These are phyloP conservation scores for Drosophila limbata DNA, from an alignment of 2,888 invertebrate genomes.

Conservation along the genomic window DNA sequence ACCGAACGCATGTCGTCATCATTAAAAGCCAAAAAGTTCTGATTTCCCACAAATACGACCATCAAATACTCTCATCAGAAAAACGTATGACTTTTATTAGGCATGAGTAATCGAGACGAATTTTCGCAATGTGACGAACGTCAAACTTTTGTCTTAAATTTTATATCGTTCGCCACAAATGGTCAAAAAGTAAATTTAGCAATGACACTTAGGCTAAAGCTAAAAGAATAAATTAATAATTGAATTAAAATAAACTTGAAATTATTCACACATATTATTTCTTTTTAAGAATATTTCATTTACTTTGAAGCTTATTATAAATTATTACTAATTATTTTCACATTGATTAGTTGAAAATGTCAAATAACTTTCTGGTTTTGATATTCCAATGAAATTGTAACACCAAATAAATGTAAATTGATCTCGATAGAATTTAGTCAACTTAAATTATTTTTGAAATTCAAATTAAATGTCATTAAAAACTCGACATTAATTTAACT, in stretches of 20 bases:
- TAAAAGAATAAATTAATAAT: too few relatives aligned
- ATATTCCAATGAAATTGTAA: neutral
- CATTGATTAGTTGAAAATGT: neutral
- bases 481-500: too few relatives aligned
- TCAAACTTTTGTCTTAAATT: too few relatives aligned
- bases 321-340: neutral
- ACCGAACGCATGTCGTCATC: constrained; percentile 65
- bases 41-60: neutral
- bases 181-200: too few relatives aligned
- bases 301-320: neutral
- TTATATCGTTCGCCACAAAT: too few relatives aligned
- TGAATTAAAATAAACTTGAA: too few relatives aligned
- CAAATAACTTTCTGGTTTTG: neutral
- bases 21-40: constrained; percentile 30
- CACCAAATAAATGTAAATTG: neutral
- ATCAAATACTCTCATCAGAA: constrained; percentile 43
- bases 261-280: too few relatives aligned
- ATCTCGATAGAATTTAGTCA: neutral
- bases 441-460: neutral
- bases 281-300: neutral
- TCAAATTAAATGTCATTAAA: neutral
- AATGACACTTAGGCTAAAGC: too few relatives aligned
- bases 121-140: too few relatives aligned
- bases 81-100: too few relatives aligned
- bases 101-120: too few relatives aligned